Evolutionary conservation across 2,797 vertebrate genomes (phyloP).

Genomic region (Peromyscus melanophrys): DNA sequence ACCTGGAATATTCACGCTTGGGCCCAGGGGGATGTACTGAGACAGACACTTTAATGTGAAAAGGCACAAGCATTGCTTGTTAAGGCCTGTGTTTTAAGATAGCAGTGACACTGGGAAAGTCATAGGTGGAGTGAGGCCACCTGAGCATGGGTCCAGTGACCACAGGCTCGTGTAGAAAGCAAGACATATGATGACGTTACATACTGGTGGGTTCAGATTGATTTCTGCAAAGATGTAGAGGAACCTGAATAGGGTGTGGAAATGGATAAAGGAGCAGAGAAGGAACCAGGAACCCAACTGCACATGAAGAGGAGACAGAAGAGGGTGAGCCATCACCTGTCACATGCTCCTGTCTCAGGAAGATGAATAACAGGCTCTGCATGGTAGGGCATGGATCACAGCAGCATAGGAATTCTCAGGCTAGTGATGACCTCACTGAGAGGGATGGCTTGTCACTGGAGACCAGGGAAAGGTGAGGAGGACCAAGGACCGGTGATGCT

Average conservation of each 20-base stretch:
- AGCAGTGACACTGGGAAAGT: not conserved
- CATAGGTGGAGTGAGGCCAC: not conserved
- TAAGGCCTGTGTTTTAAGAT: not conserved
- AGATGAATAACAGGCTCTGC: not conserved
- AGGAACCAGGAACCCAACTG: not conserved
- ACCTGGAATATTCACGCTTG: not conserved
- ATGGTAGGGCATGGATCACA: accelerated
- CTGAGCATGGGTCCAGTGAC: not conserved
- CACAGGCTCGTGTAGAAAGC: too few relatives aligned
- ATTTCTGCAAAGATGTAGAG: not conserved
- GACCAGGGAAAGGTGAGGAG: not conserved
- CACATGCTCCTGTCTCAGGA: not conserved
- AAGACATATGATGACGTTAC: not conserved
- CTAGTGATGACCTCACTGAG: not conserved
- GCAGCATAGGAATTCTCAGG: not conserved
- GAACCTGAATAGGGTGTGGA: not conserved
- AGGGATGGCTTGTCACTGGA: not conserved
- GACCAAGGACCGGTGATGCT: not conserved
- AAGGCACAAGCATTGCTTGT: not conserved
- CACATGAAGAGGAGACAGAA: accelerated
- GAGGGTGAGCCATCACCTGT: not conserved
- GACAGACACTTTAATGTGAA: not conserved
- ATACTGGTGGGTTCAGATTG: not conserved
- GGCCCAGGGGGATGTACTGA: too few relatives aligned
- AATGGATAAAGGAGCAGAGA: not conserved